phyloP scores from a whole-genome alignment of 2,888 invertebrate species.

The Leucozona laternaria region DNA sequence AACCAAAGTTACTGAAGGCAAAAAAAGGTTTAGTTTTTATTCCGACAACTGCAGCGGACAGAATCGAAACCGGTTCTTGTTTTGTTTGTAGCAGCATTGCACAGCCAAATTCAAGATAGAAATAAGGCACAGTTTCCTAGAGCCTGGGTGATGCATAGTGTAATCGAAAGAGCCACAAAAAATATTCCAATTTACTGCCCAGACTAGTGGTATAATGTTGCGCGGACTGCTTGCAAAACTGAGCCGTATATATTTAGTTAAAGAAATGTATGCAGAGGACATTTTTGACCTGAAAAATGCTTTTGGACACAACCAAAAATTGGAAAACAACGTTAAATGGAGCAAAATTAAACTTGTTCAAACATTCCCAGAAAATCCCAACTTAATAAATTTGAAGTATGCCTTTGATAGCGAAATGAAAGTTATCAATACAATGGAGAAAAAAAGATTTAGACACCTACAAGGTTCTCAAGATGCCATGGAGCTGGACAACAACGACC shows the following conservation, averaged over 20 bases:
- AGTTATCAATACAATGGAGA: too few species aligned
- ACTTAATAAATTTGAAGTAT: not conserved
- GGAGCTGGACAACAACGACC: too few species aligned
- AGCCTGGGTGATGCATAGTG: not conserved
- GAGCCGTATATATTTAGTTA: too few species aligned
- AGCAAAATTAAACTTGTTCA: not conserved
- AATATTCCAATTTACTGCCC: too few species aligned
- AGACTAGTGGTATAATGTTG: too few species aligned
- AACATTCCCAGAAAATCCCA: not conserved
- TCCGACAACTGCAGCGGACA: slow-evolving; percentile 27
- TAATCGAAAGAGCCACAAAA: not conserved
- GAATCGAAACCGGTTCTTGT: slow-evolving; percentile 17
- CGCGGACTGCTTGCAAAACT: too few species aligned
- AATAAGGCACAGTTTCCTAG: slow-evolving; percentile 1
- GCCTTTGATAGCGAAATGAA: not conserved
- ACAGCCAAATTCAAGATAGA: slow-evolving; percentile 22
- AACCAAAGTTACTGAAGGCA: too few species aligned
- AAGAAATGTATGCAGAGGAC: too few species aligned
- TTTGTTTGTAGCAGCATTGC: slow-evolving; percentile 27
- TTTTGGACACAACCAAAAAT: not conserved
- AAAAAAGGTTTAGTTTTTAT: not conserved
- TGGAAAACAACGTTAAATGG: not conserved
- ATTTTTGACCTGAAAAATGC: not conserved
- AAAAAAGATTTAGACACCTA: too few species aligned
- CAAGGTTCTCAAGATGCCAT: too few species aligned